Conservation (phyloP, 2,797 vertebrate genomes). For the Urophycis tenuis region DNA sequence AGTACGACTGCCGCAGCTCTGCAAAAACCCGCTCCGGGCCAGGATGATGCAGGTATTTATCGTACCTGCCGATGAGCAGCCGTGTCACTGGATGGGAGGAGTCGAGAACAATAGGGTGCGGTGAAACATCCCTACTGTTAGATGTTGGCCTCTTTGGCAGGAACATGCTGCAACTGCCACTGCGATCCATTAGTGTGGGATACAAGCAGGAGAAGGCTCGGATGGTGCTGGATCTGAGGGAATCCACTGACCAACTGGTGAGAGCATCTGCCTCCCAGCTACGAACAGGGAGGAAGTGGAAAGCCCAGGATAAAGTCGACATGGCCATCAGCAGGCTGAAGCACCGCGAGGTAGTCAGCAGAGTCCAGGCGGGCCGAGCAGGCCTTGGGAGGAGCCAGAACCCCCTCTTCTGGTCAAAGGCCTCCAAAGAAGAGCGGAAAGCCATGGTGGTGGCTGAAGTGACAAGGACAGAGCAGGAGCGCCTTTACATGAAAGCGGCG, state of each 20-base stretch:
- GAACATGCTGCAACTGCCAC: background rate
- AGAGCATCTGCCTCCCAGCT: background rate
- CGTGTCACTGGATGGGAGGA: background rate
- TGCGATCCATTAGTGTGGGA: constrained; percentile 4
- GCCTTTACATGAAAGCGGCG: too few relatives aligned
- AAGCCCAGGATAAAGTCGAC: background rate
- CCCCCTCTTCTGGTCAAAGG: too few relatives aligned
- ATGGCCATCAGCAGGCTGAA: constrained; percentile 4
- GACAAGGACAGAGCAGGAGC: too few relatives aligned
- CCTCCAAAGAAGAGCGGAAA: too few relatives aligned
- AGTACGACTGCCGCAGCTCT: constrained; percentile 6
- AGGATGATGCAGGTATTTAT: constrained; percentile 13
- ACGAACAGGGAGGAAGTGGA: constrained; percentile 2
- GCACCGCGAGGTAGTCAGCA: background rate
- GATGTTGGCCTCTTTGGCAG: constrained; percentile 2
- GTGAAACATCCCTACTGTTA: accelerated
- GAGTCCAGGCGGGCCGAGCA: too few relatives aligned
- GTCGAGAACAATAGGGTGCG: constrained; percentile 23
- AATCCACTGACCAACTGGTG: constrained; percentile 5
- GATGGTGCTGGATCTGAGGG: too few relatives aligned
- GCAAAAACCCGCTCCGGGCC: constrained; percentile 13
- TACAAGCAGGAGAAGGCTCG: constrained; percentile 14
- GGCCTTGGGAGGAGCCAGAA: too few relatives aligned
- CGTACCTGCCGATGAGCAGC: constrained; percentile 20
- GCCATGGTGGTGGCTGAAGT: too few relatives aligned